These are phyloP conservation scores for Montipora capricornis DNA, from an alignment of 64 coral and sea anemone species.

Conservation along the genomic window DNA sequence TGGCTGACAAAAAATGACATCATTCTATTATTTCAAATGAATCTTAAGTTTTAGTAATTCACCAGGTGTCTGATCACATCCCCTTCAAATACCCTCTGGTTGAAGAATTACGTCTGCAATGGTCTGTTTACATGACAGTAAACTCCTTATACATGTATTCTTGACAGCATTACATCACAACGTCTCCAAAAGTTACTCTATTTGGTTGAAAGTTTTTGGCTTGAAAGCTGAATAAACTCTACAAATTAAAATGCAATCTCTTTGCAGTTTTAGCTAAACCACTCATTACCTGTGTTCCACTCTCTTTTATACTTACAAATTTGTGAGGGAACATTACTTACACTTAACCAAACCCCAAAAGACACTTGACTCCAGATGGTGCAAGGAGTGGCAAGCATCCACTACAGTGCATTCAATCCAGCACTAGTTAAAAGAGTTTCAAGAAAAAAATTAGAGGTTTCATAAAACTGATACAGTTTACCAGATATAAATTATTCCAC, in stretches of 20 bases:
- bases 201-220: too few relatives aligned
- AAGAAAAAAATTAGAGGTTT: conserved; percentile 50
- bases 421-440: conserved; percentile 83
- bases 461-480: background rate
- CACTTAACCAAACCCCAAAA: conserved; percentile 48
- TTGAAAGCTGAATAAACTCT: too few relatives aligned
- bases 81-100: background rate
- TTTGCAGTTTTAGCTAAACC: background rate
- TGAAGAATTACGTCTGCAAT: background rate
- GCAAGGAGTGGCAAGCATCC: conserved; percentile 99
- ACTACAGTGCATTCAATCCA: conserved; percentile 64
- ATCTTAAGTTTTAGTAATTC: too few relatives aligned
- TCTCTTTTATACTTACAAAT: conserved; percentile 85
- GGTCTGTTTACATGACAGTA: too few relatives aligned
- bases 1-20: too few relatives aligned
- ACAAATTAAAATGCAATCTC: background rate
- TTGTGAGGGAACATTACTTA: conserved; percentile 76
- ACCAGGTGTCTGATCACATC: background rate
- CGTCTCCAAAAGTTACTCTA: too few relatives aligned
- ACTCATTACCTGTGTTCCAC: conserved; percentile 81
- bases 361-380: conserved; percentile 98
- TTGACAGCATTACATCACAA: too few relatives aligned
- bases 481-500: background rate
- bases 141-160: too few relatives aligned
- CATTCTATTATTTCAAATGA: too few relatives aligned